A percentile compares a stretch with the other conserved stretches of the same genome.
Conservation (phyloP, 2,113 vertebrate genomes). For the Cervus canadensis region DNA sequence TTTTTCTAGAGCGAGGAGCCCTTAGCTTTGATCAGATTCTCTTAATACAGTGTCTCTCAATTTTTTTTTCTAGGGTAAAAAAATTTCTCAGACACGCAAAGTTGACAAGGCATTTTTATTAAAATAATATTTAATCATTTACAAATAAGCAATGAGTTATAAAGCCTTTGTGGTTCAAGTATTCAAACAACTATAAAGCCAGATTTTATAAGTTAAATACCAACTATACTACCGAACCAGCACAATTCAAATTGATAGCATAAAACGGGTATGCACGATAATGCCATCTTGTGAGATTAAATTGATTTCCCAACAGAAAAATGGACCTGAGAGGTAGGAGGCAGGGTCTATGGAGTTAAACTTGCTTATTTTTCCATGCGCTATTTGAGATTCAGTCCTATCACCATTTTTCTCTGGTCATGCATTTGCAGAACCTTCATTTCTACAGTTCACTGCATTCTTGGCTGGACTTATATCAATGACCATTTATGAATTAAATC, state of each 20-base stretch:
- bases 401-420: neutral
- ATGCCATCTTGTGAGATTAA: neutral
- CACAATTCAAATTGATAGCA: neutral
- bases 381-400: neutral
- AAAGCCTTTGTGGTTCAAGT: neutral
- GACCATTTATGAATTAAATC: neutral
- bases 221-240: neutral
- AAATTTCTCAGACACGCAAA: neutral
- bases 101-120: conserved; percentile 6
- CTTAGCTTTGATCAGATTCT: neutral
- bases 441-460: neutral
- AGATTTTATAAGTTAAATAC: neutral
- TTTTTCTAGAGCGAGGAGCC: neutral
- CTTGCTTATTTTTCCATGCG: neutral
- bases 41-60: neutral
- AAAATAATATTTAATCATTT: neutral
- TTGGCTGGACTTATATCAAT: neutral
- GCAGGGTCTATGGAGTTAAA: neutral
- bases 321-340: neutral
- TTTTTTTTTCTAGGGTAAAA: neutral
- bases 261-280: neutral
- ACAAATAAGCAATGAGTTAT: neutral
- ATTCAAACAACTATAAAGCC: neutral
- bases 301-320: neutral
- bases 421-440: neutral